These are phyloP conservation scores for Salvelinus alpinus DNA, from an alignment of 2,113 vertebrate genomes.

Conservation along the genomic window DNA sequence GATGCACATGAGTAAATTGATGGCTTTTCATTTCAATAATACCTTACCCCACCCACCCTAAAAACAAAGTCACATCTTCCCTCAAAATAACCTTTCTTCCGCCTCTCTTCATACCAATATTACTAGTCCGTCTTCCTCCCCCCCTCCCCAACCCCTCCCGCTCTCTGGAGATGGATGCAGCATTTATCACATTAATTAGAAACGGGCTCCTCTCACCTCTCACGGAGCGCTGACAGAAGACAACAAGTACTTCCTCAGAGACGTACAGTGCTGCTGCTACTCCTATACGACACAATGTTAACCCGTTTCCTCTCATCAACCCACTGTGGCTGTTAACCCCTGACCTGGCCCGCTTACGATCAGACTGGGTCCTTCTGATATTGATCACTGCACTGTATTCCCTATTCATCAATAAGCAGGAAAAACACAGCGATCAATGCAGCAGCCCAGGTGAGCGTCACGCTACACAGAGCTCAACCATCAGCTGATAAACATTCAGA, in stretches of 20 bases:
- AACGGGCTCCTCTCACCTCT: conserved; percentile 29
- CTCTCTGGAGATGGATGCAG: conserved; percentile 43
- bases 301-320: too few relatives aligned
- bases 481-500: conserved; percentile 47
- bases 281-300: too few relatives aligned
- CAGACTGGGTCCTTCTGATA: conserved; percentile 5
- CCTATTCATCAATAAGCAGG: conserved; percentile 24
- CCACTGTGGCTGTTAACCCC: not conserved
- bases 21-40: too few relatives aligned
- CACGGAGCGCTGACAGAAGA: conserved; percentile 23
- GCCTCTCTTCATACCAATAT: not conserved
- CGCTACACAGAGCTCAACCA: conserved; percentile 18
- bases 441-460: not conserved
- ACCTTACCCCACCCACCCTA: too few relatives aligned
- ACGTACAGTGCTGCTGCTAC: too few relatives aligned
- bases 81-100: too few relatives aligned
- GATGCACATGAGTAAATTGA: too few relatives aligned
- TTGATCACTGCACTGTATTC: conserved; percentile 13
- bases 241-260: not conserved
- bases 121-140: conserved; percentile 16
- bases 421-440: conserved; percentile 34
- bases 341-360: not conserved
- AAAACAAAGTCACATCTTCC: too few relatives aligned
- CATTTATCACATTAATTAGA: conserved; percentile 61
- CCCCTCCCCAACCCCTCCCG: conserved; percentile 18